phyloP scores from a whole-genome alignment of 2,113 vertebrate species.

The Cyprinus carpio region DNA sequence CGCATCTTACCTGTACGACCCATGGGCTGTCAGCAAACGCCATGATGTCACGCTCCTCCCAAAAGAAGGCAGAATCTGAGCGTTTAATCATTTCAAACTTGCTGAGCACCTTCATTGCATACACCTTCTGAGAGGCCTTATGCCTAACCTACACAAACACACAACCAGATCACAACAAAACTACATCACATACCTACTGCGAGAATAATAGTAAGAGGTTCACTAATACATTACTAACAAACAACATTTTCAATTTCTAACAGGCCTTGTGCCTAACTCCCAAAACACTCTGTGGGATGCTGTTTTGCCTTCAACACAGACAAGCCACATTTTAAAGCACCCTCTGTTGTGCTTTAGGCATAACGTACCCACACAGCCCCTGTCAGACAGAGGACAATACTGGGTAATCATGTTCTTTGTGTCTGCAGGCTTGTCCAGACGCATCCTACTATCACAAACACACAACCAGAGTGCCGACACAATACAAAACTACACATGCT shows the following conservation, averaged over 20 bases:
- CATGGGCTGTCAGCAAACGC: slow-evolving; percentile 96
- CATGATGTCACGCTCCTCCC: slow-evolving; percentile 99
- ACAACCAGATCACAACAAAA: slow-evolving; percentile 13
- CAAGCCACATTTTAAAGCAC: slow-evolving; percentile 2
- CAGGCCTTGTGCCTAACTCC: neutral
- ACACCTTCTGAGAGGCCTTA: slow-evolving; percentile 94
- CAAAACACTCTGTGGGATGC: neutral
- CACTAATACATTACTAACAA: neutral
- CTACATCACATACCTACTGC: slow-evolving; percentile 1
- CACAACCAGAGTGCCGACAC: neutral
- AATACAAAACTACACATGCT: slow-evolving; percentile 3
- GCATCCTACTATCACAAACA: slow-evolving; percentile 8
- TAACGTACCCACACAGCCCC: slow-evolving; percentile 16
- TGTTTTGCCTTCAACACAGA: neutral
- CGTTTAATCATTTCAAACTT: slow-evolving; percentile 99
- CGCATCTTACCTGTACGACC: slow-evolving; percentile 90
- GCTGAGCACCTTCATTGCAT: slow-evolving; percentile 98
- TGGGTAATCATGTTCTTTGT: slow-evolving; percentile 37
- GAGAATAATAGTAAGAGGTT: neutral
- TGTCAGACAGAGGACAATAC: slow-evolving; percentile 17
- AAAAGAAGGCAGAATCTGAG: slow-evolving; percentile 98
- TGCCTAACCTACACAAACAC: slow-evolving; percentile 85
- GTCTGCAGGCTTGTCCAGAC: slow-evolving; percentile 36
- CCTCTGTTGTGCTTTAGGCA: slow-evolving; percentile 21
- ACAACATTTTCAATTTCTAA: neutral